Evolutionary conservation across 2,888 invertebrate species (phyloP), one percentile per base, ranked within the genome.

Genomic region (Lepidocyrtoides sp.): DNA sequence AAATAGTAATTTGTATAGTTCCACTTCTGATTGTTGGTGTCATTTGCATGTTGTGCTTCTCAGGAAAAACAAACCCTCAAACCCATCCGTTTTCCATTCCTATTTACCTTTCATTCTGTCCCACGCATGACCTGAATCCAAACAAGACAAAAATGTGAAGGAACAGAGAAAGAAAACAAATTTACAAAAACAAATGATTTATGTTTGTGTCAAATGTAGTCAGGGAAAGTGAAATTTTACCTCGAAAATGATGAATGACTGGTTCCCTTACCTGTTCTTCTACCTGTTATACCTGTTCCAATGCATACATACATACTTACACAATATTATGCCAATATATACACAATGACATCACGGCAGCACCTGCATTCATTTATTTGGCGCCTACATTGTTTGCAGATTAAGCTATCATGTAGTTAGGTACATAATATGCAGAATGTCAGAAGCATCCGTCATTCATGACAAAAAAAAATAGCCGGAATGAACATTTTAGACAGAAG

Each of bases 11-110:
- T n/a, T n/a, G n/a, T n/a, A n/a, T n/a, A n/a, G n/a, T n/a, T n/a
- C n/a, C n/a, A n/a, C n/a, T n/a, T n/a, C n/a, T n/a, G n/a, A n/a
- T n/a, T 23, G 20, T 26, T 20, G 12, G 26, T 26, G 57, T 69
- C 66, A 69, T 69, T 72, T 41, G 69, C 23, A 57, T 57, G 57
- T 57, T 57, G 23, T 20, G 7, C 20, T 72, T 41, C 69, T 72
- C 41, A 72, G 14, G 69, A 72, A 72, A 7, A 1, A 72, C 7
- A 7, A 8, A 29, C 66, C 66, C 2, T 26, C 12, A 57, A 20
- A 57, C 57, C 14, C 51, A 51, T 51, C 51, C 17, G 51, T 51
- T 51, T 41, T 41, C 17, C 51, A n/a, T 51, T 17, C 20, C 12
- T 2, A 12, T 48, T 48, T 48, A 57, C 57, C 12, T 26, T 57